A percentile compares a stretch with the other conserved stretches of the same genome.
These are phyloP conservation scores for Sphenodon punctatus DNA, from an alignment of 2,797 vertebrate species.

Conservation along the genomic window DNA sequence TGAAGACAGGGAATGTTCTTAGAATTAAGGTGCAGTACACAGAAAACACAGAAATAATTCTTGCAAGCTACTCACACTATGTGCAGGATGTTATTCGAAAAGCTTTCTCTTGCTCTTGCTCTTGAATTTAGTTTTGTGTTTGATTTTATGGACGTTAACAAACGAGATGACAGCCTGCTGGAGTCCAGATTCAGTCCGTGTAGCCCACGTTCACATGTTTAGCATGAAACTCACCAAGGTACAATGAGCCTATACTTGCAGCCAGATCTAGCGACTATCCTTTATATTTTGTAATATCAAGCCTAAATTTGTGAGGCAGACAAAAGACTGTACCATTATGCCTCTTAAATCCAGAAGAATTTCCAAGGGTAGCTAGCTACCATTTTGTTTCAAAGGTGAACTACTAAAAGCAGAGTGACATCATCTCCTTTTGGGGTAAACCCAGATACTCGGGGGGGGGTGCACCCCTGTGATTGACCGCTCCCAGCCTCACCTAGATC, in stretches of 20 bases:
- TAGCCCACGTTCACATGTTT: too few relatives aligned
- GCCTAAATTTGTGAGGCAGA: too few relatives aligned
- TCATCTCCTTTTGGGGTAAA: too few relatives aligned
- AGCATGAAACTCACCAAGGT: slow-evolving; percentile 3
- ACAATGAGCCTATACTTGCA: not conserved
- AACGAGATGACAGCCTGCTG: too few relatives aligned
- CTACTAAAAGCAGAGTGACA: not conserved
- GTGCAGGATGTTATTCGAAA: too few relatives aligned
- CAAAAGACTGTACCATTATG: not conserved
- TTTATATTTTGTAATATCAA: not conserved
- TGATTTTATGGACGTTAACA: slow-evolving; percentile 10
- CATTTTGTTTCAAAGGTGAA: not conserved
- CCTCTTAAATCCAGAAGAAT: not conserved
- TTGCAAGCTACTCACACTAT: too few relatives aligned
- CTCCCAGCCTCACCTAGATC: too few relatives aligned
- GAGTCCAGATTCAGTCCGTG: too few relatives aligned
- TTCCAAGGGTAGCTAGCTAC: not conserved
- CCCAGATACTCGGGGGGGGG: too few relatives aligned
- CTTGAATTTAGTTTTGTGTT: not conserved
- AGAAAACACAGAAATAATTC: not conserved
- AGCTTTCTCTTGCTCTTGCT: too few relatives aligned
- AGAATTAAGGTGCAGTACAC: not conserved
- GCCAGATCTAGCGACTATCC: not conserved
- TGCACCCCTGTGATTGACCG: too few relatives aligned
- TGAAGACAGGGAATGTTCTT: not conserved